Conservation (phyloP, 1,140 invertebrate genomes). For the Oreohelix idahoensis region DNA sequence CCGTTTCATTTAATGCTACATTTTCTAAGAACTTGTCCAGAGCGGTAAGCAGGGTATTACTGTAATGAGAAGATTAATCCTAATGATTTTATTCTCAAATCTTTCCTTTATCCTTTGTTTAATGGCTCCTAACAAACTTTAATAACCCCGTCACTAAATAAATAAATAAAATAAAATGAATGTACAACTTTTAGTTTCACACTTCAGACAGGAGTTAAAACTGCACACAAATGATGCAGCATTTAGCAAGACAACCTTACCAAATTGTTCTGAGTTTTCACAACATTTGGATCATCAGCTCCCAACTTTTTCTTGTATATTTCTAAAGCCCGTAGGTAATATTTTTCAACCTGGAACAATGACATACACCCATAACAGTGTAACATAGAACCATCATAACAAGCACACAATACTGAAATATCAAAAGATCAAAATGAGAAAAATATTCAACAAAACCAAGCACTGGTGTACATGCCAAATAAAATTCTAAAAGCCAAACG, state of each 20-base stretch:
- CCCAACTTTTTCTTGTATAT: slow-evolving; percentile 97
- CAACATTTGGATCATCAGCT: slow-evolving; percentile 97
- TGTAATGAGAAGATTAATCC: too few species aligned
- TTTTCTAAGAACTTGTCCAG: too few species aligned
- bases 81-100: too few species aligned
- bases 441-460: not conserved
- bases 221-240: not conserved
- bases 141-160: too few species aligned
- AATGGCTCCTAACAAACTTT: too few species aligned
- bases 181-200: too few species aligned
- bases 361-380: slow-evolving; percentile 31
- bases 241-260: slow-evolving; percentile 56
- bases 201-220: not conserved
- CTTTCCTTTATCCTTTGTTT: too few species aligned
- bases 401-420: not conserved
- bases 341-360: slow-evolving; percentile 81
- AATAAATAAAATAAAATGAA: too few species aligned
- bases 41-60: too few species aligned
- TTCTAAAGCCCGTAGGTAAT: slow-evolving; percentile 96
- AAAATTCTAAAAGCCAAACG: too few species aligned
- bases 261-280: slow-evolving; percentile 99
- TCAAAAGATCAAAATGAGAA: too few species aligned
- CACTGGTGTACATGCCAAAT: not conserved
- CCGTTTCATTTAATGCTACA: too few species aligned
- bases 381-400: not conserved